Conservation (phyloP, 1,140 invertebrate genomes). For the Saccostrea cuccullata region DNA sequence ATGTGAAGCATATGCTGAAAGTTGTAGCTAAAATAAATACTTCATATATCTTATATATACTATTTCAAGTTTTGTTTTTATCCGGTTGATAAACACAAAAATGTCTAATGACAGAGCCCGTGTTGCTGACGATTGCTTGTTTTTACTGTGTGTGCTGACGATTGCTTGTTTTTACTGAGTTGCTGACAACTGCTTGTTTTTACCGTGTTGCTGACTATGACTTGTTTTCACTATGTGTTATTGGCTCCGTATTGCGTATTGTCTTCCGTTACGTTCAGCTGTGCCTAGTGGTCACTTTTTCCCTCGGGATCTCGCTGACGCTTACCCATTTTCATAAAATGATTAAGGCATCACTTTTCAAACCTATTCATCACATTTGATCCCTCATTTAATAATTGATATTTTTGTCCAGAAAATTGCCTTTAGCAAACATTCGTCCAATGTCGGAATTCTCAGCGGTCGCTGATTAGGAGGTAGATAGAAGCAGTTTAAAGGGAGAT, state of each 20-base stretch:
- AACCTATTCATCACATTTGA: slow-evolving; percentile 37
- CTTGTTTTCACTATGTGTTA: too few relatives aligned
- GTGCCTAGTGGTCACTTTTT: not conserved
- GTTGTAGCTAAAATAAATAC: too few relatives aligned
- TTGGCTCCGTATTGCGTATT: not conserved
- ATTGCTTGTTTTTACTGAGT: too few relatives aligned
- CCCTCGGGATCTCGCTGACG: not conserved
- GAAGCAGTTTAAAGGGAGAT: not conserved
- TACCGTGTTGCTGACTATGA: too few relatives aligned
- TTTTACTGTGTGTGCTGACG: too few relatives aligned
- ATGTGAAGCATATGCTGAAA: too few relatives aligned
- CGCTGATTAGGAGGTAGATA: slow-evolving; percentile 16
- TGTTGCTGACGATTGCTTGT: too few relatives aligned
- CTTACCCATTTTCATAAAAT: slow-evolving; percentile 38
- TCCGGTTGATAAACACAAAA: too few relatives aligned
- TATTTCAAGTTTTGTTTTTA: too few relatives aligned
- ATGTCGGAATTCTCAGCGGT: slow-evolving; percentile 16
- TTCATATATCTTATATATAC: too few relatives aligned
- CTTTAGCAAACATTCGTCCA: slow-evolving; percentile 19
- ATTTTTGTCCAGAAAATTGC: slow-evolving; percentile 34
- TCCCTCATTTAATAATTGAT: slow-evolving; percentile 36
- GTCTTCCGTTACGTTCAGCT: not conserved
- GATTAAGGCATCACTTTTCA: slow-evolving; percentile 37
- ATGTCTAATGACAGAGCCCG: too few relatives aligned
- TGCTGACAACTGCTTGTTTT: too few relatives aligned